A percentile compares a stretch with the other conserved stretches of the same genome.
Conservation (phyloP, 2,888 invertebrate genomes). For the Amblyteles armatorius region DNA sequence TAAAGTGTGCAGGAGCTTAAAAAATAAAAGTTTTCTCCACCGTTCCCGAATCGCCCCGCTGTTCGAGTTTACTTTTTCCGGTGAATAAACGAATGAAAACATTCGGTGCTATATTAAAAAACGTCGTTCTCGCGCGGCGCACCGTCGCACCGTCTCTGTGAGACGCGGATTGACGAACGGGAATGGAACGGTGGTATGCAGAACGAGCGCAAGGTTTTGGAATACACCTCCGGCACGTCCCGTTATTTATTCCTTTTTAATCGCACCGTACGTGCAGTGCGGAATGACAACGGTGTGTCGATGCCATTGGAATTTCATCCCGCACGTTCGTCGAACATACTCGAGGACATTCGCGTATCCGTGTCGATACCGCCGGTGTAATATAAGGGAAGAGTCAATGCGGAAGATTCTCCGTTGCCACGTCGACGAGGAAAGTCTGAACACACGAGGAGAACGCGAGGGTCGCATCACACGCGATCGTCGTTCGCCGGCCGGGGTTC, state of each 20-base stretch:
- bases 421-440: neutral
- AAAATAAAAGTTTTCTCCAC: neutral
- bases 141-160: too few relatives aligned
- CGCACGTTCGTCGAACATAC: neutral
- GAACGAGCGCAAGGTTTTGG: too few relatives aligned
- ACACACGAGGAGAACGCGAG: constrained; percentile 6
- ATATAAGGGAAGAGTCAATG: constrained; percentile 7
- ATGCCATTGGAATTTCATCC: constrained; percentile 1
- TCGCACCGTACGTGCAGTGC: neutral
- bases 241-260: neutral
- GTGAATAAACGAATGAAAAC: neutral
- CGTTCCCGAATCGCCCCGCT: neutral
- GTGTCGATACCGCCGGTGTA: neutral
- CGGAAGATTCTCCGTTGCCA: neutral
- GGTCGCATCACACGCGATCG: neutral
- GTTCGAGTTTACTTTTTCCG: neutral
- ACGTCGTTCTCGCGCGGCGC: too few relatives aligned
- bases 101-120: neutral
- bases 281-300: neutral
- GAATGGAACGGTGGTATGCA: too few relatives aligned
- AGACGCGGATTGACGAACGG: too few relatives aligned
- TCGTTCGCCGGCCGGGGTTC: constrained; percentile 20
- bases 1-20: neutral
- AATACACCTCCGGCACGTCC: too few relatives aligned
- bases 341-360: constrained; percentile 9